Evolutionary conservation across 2,888 invertebrate species (phyloP).

Genomic region (Philereme vetulata): DNA sequence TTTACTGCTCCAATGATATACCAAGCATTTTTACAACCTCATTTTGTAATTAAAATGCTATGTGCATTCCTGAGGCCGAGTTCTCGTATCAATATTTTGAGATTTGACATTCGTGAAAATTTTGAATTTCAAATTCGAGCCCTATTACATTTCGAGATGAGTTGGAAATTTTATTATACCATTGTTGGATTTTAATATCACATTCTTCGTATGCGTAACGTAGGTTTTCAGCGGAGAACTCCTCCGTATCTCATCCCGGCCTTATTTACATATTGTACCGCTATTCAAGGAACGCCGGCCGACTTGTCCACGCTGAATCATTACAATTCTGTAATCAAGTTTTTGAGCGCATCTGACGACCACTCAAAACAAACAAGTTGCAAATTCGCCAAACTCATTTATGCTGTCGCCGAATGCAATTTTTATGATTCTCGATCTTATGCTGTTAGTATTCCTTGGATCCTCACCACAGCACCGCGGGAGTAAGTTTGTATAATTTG

Average conservation of each 20-base stretch:
- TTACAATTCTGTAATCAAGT: conserved; percentile 73
- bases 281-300: conserved; percentile 65
- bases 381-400: conserved; percentile 49
- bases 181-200: conserved; percentile 58
- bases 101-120: conserved; percentile 36
- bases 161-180: conserved; percentile 48
- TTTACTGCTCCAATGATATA: conserved; percentile 31
- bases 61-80: conserved; percentile 30
- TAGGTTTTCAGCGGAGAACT: conserved; percentile 55
- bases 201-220: conserved; percentile 49
- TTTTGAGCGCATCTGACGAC: conserved; percentile 62
- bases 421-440: conserved; percentile 38
- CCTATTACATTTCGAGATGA: conserved; percentile 42
- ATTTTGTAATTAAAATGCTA: conserved; percentile 32
- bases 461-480: conserved; percentile 4
- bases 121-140: conserved; percentile 39
- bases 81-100: conserved; percentile 31
- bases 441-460: conserved; percentile 30
- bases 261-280: conserved; percentile 76
- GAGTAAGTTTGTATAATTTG: conserved; percentile 44
- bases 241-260: conserved; percentile 58
- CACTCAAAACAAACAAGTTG: conserved; percentile 74
- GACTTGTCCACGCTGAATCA: conserved; percentile 66
- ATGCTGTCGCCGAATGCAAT: conserved; percentile 41
- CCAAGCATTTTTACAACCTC: conserved; percentile 29